These are phyloP conservation scores for Oeneis ivallda DNA, from an alignment of 2,888 invertebrate genomes.

Conservation along the genomic window DNA sequence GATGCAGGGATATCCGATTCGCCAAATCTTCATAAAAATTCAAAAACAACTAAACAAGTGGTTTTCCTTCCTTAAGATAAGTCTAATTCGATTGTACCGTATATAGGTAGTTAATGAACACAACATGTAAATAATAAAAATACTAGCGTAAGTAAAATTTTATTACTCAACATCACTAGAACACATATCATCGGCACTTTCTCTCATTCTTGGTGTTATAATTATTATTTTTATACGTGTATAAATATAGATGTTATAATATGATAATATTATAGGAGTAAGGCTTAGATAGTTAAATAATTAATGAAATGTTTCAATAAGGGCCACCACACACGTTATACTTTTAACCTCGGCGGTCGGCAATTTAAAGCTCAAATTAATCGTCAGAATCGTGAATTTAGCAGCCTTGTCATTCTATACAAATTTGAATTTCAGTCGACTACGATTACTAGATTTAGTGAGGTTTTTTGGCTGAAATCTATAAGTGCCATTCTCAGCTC, in stretches of 20 bases:
- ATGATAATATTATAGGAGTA: constrained; percentile 37
- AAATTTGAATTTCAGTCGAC: too few relatives aligned
- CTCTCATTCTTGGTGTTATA: constrained; percentile 73
- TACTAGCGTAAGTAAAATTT: constrained; percentile 47
- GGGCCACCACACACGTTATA: constrained; percentile 19
- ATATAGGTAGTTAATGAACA: constrained; percentile 20
- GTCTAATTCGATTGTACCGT: constrained; percentile 19
- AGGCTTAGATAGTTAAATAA: constrained; percentile 49
- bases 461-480: too few relatives aligned
- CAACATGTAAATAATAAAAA: constrained; percentile 37
- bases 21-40: background rate
- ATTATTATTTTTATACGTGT: constrained; percentile 52
- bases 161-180: constrained; percentile 71
- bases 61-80: constrained; percentile 22
- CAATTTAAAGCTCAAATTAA: background rate
- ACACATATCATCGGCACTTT: constrained; percentile 79
- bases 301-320: constrained; percentile 41
- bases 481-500: too few relatives aligned
- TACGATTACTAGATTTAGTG: too few relatives aligned
- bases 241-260: constrained; percentile 38
- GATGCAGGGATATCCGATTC: too few relatives aligned
- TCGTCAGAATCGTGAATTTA: too few relatives aligned
- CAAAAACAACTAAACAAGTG: constrained; percentile 22
- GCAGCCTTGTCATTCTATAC: too few relatives aligned
- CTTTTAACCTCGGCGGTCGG: background rate